phyloP scores from a whole-genome alignment of 2,797 vertebrate genomes.

The Gadopsis bispinosus region DNA sequence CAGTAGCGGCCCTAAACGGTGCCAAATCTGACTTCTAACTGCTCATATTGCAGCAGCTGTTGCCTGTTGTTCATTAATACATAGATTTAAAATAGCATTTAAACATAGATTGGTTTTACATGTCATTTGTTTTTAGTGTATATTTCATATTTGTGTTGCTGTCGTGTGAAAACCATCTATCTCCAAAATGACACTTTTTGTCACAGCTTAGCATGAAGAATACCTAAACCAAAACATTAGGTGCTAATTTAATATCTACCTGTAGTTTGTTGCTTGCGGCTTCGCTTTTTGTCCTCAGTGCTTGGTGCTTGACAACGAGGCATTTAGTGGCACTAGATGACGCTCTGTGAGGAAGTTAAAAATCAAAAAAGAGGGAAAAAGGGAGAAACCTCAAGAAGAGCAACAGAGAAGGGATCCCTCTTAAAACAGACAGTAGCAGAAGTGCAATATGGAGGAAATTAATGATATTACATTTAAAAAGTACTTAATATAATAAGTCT shows the following conservation, averaged over 20 bases:
- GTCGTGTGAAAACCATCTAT: not conserved
- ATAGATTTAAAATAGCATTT: not conserved
- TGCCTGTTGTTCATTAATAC: not conserved
- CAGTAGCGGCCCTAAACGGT: not conserved
- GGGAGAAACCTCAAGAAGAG: not conserved
- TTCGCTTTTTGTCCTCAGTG: conserved; percentile 68
- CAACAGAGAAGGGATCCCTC: not conserved
- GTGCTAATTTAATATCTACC: conserved; percentile 59
- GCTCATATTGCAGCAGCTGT: not conserved
- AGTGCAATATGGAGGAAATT: not conserved
- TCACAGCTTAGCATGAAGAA: not conserved
- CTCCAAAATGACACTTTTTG: not conserved
- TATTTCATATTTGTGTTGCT: not conserved
- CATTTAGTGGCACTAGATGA: conserved; percentile 79
- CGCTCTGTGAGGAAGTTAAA: conserved; percentile 56
- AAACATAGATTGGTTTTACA: not conserved
- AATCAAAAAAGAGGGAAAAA: not conserved
- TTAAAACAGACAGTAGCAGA: not conserved
- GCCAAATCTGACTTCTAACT: not conserved
- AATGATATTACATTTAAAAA: not conserved
- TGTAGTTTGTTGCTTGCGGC: conserved; percentile 79
- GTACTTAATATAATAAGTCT: not conserved
- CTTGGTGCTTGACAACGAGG: conserved; percentile 80
- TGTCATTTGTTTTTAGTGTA: not conserved
- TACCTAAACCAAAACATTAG: not conserved